Conservation (phyloP, 2,113 vertebrate species). For the Speoplatyrhinus poulsoni region DNA sequence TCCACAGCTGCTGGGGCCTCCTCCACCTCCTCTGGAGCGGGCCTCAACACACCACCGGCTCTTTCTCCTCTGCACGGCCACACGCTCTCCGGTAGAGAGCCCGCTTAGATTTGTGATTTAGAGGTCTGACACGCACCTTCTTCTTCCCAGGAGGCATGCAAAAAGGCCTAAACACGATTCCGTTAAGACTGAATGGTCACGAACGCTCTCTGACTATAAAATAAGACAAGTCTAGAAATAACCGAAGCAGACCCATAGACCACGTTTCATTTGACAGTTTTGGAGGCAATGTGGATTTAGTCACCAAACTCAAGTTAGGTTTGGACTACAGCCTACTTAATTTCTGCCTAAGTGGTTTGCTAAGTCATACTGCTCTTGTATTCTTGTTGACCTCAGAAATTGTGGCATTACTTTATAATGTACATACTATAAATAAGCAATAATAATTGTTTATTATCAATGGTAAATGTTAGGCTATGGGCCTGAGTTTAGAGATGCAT, state of each 20-base stretch:
- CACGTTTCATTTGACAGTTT: too few relatives aligned
- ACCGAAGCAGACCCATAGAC: neutral
- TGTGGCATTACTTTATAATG: conserved; percentile 5
- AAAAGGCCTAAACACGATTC: neutral
- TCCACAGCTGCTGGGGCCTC: conserved; percentile 29
- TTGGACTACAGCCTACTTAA: too few relatives aligned
- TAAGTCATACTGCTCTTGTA: neutral
- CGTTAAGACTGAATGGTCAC: neutral
- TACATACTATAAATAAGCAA: conserved; percentile 6
- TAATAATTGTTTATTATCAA: too few relatives aligned
- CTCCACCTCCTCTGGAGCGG: neutral
- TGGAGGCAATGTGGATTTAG: too few relatives aligned
- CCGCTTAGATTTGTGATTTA: too few relatives aligned
- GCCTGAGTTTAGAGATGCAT: too few relatives aligned
- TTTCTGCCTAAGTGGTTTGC: too few relatives aligned
- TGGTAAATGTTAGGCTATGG: too few relatives aligned
- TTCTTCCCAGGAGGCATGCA: conserved; percentile 4
- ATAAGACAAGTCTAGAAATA: neutral
- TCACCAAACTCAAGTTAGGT: too few relatives aligned
- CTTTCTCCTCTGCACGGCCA: conserved; percentile 66
- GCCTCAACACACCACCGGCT: conserved; percentile 64
- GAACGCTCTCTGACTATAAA: neutral
- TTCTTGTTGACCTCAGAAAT: neutral
- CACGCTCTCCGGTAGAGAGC: conserved; percentile 31
- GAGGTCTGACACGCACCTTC: neutral